Percentiles rank a stretch among this genome's conserved stretches.
phyloP scores from a whole-genome alignment of 2,797 vertebrate genomes.

The Lithobates sylvaticus region DNA sequence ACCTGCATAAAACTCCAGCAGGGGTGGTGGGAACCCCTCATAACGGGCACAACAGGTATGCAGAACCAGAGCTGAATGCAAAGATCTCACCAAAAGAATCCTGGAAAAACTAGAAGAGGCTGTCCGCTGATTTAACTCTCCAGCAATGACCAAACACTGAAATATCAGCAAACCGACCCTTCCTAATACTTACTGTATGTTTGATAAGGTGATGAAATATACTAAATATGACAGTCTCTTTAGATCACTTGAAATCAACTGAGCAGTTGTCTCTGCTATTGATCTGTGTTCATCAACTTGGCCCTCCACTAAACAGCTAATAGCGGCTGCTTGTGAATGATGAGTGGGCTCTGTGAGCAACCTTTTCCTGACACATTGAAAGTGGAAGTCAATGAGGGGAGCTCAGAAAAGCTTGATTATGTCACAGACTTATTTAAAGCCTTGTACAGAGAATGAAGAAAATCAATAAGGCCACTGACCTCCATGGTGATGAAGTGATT shows the following conservation, averaged over 20 bases:
- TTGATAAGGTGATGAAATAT: too few relatives aligned
- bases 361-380: neutral
- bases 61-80: too few relatives aligned
- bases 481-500: constrained; percentile 7
- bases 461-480: constrained; percentile 29
- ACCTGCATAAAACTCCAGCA: too few relatives aligned
- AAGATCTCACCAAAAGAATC: too few relatives aligned
- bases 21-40: too few relatives aligned
- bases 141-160: too few relatives aligned
- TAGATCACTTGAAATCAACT: neutral
- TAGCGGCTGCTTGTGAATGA: constrained; percentile 1
- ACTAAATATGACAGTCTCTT: too few relatives aligned
- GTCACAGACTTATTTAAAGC: constrained; percentile 13
- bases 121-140: too few relatives aligned
- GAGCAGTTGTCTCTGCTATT: constrained; percentile 4
- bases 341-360: neutral
- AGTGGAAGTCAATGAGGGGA: neutral
- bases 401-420: constrained; percentile 11
- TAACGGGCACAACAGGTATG: too few relatives aligned
- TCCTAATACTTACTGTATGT: too few relatives aligned
- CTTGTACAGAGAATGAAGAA: neutral
- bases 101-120: too few relatives aligned
- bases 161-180: too few relatives aligned
- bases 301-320: constrained; percentile 5
- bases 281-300: neutral